Conservation (phyloP, 2,888 invertebrate species). For the Smittia aterrima region DNA sequence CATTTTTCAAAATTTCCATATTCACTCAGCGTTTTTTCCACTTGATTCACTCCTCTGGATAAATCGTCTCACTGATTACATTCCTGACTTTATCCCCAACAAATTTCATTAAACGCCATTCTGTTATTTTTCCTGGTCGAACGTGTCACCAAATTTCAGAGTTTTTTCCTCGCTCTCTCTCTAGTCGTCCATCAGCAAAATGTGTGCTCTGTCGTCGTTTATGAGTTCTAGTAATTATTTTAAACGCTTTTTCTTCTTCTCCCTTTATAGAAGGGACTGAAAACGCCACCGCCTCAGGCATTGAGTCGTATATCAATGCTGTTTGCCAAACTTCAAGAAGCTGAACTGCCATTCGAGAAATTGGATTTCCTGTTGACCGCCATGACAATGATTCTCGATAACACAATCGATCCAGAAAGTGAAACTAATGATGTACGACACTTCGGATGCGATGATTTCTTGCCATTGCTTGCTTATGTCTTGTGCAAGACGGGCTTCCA, state of each 20-base stretch:
- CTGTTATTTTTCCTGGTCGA: background rate
- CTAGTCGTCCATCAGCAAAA: constrained; percentile 14
- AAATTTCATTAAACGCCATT: constrained; percentile 37
- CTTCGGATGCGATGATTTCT: constrained; percentile 82
- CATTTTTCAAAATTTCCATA: constrained; percentile 38
- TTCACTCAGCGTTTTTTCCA: constrained; percentile 15
- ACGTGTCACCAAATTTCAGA: constrained; percentile 31
- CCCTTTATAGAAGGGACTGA: constrained; percentile 62
- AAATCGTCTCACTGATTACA: constrained; percentile 17
- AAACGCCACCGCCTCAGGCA: constrained; percentile 72
- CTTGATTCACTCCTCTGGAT: constrained; percentile 23
- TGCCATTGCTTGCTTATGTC: constrained; percentile 89
- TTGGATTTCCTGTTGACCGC: constrained; percentile 86
- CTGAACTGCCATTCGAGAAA: constrained; percentile 90
- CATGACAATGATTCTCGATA: constrained; percentile 81
- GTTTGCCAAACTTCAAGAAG: constrained; percentile 80
- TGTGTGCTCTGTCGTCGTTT: constrained; percentile 25
- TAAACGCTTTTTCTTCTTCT: constrained; percentile 38
- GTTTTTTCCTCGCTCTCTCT: constrained; percentile 3
- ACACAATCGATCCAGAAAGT: constrained; percentile 45
- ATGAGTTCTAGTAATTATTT: constrained; percentile 33
- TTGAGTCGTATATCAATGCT: constrained; percentile 75
- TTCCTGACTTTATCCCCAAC: constrained; percentile 17
- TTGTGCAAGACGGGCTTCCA: constrained; percentile 86
- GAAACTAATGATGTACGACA: constrained; percentile 46